Evolutionary conservation across 1,140 invertebrate genomes (phyloP).

Genomic region (Linepithema humile): DNA sequence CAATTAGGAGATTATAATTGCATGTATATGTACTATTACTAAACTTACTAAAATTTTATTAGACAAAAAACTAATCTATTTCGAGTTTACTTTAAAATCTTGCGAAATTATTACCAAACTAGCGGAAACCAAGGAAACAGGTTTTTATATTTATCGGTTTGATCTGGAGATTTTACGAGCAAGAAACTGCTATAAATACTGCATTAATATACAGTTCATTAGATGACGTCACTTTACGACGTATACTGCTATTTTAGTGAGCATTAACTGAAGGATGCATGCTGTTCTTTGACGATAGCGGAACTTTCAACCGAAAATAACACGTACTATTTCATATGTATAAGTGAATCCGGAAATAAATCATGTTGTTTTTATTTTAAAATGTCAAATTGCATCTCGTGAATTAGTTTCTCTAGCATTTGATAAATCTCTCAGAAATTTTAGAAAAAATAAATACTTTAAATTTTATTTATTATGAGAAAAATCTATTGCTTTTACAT

Average conservation of each 20-base stretch:
- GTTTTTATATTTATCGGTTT: conserved; percentile 73
- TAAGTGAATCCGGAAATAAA: neutral
- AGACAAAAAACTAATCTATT: neutral
- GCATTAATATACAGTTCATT: conserved; percentile 74
- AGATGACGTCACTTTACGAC: conserved; percentile 76
- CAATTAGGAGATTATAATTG: neutral
- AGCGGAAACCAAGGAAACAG: conserved; percentile 50
- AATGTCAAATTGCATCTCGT: neutral
- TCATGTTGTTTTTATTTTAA: neutral
- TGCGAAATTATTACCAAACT: conserved; percentile 14
- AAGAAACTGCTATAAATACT: conserved; percentile 74
- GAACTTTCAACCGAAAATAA: conserved; percentile 10
- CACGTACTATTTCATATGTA: neutral
- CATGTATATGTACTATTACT: neutral
- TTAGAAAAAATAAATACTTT: neutral
- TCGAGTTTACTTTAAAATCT: neutral
- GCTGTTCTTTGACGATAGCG: neutral
- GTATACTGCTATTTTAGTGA: conserved; percentile 69
- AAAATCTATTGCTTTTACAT: neutral
- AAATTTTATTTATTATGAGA: neutral
- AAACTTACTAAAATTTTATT: neutral
- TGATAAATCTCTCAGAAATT: neutral
- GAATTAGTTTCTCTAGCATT: neutral
- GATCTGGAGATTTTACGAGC: conserved; percentile 67
- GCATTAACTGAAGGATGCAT: conserved; percentile 43